Evolutionary conservation across 1,140 invertebrate genomes (phyloP).

Genomic region (Anagrus nilaparvatae): DNA sequence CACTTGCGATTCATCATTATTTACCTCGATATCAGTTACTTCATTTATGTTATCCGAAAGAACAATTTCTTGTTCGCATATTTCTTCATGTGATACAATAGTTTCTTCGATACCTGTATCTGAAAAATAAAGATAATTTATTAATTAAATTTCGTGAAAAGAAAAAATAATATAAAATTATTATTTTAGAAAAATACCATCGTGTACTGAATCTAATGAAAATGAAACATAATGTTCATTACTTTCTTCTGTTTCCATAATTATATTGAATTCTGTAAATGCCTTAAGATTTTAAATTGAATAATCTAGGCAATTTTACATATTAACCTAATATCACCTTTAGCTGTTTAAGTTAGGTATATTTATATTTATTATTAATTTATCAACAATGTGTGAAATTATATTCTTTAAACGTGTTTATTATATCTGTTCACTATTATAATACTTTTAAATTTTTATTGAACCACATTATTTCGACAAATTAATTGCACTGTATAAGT

Average conservation of each 20-base stretch:
- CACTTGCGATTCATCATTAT: slow-evolving; percentile 13
- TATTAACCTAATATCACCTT: too few species aligned
- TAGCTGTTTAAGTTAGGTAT: too few species aligned
- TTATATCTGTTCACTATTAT: too few species aligned
- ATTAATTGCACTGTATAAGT: too few species aligned
- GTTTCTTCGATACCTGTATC: slow-evolving; percentile 22
- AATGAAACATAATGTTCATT: slow-evolving; percentile 33
- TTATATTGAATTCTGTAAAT: too few species aligned
- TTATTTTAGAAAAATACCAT: slow-evolving; percentile 10
- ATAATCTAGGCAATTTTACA: too few species aligned
- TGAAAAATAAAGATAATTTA: slow-evolving; percentile 4
- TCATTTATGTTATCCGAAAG: slow-evolving; percentile 23
- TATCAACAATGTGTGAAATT: too few species aligned
- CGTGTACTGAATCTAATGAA: slow-evolving; percentile 27
- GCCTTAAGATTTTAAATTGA: too few species aligned
- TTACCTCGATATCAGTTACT: slow-evolving; percentile 17
- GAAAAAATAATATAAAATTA: neutral
- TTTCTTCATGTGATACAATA: slow-evolving; percentile 34
- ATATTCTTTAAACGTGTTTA: too few species aligned
- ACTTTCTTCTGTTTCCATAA: slow-evolving; percentile 33
- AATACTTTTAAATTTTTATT: too few species aligned
- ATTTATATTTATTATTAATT: too few species aligned
- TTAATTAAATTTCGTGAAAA: neutral
- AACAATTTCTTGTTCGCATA: slow-evolving; percentile 31
- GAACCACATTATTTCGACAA: too few species aligned